Conservation (phyloP, 2,113 vertebrate genomes). For the Phycodurus eques region DNA sequence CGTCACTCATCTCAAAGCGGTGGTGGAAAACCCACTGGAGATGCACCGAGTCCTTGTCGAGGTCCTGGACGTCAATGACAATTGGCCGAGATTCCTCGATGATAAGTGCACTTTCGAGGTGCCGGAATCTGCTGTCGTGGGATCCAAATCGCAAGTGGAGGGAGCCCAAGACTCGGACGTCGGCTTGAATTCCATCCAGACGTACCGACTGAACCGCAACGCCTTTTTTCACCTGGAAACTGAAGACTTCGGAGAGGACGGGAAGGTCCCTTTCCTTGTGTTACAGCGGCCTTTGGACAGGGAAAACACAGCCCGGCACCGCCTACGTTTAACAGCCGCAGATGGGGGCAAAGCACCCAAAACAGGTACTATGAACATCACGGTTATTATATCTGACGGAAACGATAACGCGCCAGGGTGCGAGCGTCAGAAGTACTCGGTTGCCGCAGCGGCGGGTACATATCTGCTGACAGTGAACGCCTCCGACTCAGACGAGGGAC, state of each 20-base stretch:
- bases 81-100: constrained; percentile 62
- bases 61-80: constrained; percentile 72
- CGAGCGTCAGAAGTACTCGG: constrained; percentile 63
- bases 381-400: constrained; percentile 58
- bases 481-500: constrained; percentile 66
- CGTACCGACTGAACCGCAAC: constrained; percentile 66
- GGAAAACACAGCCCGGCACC: constrained; percentile 54
- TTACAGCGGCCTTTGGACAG: constrained; percentile 70
- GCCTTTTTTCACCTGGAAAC: constrained; percentile 70
- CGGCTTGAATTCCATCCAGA: constrained; percentile 63
- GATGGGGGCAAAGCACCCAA: constrained; percentile 72
- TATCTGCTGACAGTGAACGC: constrained; percentile 66
- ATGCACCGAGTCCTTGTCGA: constrained; percentile 69
- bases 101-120: constrained; percentile 58
- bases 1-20: constrained; percentile 59
- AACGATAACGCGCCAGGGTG: constrained; percentile 74
- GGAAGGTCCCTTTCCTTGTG: constrained; percentile 69
- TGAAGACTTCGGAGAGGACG: constrained; percentile 69
- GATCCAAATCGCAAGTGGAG: constrained; percentile 69
- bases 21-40: constrained; percentile 73
- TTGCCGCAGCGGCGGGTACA: constrained; percentile 49
- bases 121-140: constrained; percentile 59
- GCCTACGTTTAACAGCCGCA: constrained; percentile 61
- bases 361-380: constrained; percentile 63
- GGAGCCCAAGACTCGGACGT: constrained; percentile 71